phyloP scores from a whole-genome alignment of 2,113 vertebrate genomes.

The Eurypyga helias region DNA sequence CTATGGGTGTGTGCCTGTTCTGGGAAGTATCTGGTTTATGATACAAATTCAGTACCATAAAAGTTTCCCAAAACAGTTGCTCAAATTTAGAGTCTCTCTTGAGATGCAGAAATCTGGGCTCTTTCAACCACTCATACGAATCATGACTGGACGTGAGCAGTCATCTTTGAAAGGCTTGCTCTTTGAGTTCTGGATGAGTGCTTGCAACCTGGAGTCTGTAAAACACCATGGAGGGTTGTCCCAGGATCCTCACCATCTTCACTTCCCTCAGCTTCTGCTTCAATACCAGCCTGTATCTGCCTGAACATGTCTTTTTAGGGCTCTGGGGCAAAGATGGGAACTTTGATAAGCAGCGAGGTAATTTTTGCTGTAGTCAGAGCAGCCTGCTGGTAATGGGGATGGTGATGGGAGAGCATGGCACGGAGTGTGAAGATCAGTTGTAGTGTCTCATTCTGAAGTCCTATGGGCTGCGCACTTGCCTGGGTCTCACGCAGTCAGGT shows the following conservation, averaged over 20 bases:
- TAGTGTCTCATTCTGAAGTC: neutral
- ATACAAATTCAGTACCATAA: neutral
- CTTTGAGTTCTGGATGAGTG: neutral
- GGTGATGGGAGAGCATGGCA: neutral
- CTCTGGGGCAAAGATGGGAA: neutral
- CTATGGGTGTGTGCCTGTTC: neutral
- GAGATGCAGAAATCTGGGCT: neutral
- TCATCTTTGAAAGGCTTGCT: neutral
- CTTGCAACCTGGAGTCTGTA: neutral
- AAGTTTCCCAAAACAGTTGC: neutral
- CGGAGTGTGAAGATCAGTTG: neutral
- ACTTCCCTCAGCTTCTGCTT: neutral
- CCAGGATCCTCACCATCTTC: neutral
- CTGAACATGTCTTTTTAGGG: neutral
- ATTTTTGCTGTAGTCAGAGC: neutral
- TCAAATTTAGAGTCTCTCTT: neutral
- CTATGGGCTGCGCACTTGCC: accelerated
- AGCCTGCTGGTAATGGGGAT: neutral
- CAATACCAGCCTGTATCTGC: neutral
- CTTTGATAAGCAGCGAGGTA: neutral
- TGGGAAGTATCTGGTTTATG: neutral
- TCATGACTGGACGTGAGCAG: neutral
- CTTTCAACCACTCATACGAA: neutral
- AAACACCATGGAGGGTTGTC: neutral
- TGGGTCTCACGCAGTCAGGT: neutral